Conservation (phyloP, 2,797 vertebrate species). For the Microctenopoma stevenorrisi region DNA sequence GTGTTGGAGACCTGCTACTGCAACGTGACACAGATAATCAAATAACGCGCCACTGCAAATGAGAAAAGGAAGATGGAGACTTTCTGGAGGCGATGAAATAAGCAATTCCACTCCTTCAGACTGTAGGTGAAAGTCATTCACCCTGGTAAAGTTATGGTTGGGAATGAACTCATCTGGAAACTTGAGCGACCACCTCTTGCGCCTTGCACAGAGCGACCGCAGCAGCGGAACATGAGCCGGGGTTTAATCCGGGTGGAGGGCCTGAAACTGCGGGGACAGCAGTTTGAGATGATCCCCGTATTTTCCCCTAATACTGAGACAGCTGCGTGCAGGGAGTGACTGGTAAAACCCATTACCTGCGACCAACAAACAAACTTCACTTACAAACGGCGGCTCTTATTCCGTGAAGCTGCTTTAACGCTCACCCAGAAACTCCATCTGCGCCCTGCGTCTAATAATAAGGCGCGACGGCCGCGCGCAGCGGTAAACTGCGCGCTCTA, state of each 20-base stretch:
- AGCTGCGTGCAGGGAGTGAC: neutral
- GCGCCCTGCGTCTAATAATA: constrained; percentile 18
- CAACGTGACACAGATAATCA: constrained; percentile 11
- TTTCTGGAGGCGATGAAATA: no score
- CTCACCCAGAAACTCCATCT: neutral
- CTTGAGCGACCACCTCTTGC: neutral
- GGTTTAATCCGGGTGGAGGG: no score
- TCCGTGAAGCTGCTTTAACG: no score
- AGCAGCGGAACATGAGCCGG: neutral
- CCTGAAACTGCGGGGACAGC: neutral
- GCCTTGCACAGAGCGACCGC: neutral
- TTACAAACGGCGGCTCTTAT: no score
- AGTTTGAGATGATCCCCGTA: neutral
- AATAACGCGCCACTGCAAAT: neutral
- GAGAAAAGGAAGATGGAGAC: no score
- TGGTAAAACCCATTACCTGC: no score
- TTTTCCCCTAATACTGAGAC: neutral
- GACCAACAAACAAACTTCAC: no score
- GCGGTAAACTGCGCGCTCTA: no score
- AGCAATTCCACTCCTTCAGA: no score
- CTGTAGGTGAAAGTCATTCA: no score
- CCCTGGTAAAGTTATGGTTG: no score
- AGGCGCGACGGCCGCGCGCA: neutral
- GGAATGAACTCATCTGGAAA: neutral
- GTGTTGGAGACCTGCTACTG: constrained; percentile 60